These are phyloP conservation scores for Esox masquinongy DNA, from an alignment of 2,797 vertebrate genomes.

Conservation along the genomic window DNA sequence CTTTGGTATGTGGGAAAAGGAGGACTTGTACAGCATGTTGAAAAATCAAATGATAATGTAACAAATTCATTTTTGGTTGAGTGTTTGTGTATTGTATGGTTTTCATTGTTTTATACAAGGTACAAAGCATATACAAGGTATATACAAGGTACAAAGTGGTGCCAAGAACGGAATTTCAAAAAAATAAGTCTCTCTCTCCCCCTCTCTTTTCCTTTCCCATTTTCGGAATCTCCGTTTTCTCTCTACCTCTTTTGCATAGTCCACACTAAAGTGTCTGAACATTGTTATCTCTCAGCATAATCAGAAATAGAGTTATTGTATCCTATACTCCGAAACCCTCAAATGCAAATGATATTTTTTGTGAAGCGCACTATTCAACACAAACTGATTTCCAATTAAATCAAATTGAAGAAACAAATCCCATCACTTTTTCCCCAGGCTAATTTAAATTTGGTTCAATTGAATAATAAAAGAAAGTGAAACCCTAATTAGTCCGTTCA, in stretches of 20 bases:
- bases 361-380: constrained; percentile 21
- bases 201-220: background rate
- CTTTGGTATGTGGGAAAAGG: too few relatives aligned
- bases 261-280: too few relatives aligned
- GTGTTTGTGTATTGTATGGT: too few relatives aligned
- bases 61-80: too few relatives aligned
- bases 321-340: background rate
- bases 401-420: constrained; percentile 38
- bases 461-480: constrained; percentile 45
- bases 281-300: too few relatives aligned
- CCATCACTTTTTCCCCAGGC: constrained; percentile 31
- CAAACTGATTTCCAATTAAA: constrained; percentile 35
- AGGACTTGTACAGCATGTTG: too few relatives aligned
- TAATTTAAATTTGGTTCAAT: constrained; percentile 40
- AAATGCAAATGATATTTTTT: constrained; percentile 10
- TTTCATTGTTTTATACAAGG: too few relatives aligned
- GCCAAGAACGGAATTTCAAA: too few relatives aligned
- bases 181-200: background rate
- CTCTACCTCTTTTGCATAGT: background rate
- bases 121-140: too few relatives aligned
- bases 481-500: constrained; percentile 42
- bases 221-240: background rate
- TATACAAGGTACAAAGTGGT: too few relatives aligned
- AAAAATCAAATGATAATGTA: too few relatives aligned
- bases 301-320: too few relatives aligned